Evolutionary conservation across 2,888 invertebrate genomes (phyloP).

Genomic region (Escarpia spicata): DNA sequence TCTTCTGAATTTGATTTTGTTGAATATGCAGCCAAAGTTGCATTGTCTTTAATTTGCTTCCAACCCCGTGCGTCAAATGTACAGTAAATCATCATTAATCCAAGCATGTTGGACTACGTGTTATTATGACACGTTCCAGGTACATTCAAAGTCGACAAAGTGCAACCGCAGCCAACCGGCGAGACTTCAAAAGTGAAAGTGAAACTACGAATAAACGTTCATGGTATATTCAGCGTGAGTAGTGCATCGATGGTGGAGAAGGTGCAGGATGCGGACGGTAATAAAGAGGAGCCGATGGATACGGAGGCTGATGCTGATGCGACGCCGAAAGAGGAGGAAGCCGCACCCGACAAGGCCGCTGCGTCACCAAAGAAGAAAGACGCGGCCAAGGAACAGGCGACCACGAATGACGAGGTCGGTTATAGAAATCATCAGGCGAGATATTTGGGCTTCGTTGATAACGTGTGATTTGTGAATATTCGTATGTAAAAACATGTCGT

Average conservation of each 20-base stretch:
- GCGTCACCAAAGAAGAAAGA: constrained; percentile 20
- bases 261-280: constrained; percentile 47
- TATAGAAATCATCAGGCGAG: not conserved
- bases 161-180: constrained; percentile 86
- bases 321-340: constrained; percentile 37
- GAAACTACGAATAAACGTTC: constrained; percentile 87
- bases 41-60: not conserved
- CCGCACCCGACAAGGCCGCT: constrained; percentile 36
- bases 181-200: constrained; percentile 95
- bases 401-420: constrained; percentile 20
- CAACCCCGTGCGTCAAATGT: not conserved
- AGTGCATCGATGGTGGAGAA: constrained; percentile 76
- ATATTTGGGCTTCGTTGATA: too few relatives aligned
- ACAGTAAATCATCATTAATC: not conserved
- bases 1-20: not conserved
- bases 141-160: constrained; percentile 64
- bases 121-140: constrained; percentile 51
- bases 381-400: not conserved
- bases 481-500: too few relatives aligned
- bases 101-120: not conserved
- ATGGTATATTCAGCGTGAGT: constrained; percentile 89
- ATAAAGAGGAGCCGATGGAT: constrained; percentile 57
- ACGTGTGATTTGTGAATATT: too few relatives aligned
- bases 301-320: constrained; percentile 31
- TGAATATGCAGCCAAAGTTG: not conserved